Evolutionary conservation across 2,888 invertebrate genomes (phyloP).

Genomic region (Sympetrum striolatum): DNA sequence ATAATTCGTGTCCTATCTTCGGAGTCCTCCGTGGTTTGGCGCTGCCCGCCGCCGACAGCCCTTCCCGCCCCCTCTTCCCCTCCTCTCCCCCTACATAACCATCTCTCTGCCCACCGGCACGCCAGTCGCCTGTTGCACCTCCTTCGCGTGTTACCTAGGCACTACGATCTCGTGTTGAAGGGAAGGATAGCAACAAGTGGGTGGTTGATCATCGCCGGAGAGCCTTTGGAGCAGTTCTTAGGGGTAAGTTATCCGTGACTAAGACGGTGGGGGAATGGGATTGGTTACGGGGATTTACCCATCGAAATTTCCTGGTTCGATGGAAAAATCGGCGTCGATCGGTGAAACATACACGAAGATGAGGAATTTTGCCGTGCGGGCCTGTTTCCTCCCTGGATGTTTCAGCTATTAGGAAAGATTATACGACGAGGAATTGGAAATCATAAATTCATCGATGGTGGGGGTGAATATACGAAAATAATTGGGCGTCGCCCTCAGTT

Average conservation of each 20-base stretch:
- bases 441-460: too few species aligned
- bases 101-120: not conserved
- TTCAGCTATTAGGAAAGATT: too few species aligned
- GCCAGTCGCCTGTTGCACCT: constrained; percentile 31
- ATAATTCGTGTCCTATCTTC: not conserved
- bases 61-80: not conserved
- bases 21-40: not conserved
- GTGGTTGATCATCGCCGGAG: not conserved
- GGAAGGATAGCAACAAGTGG: not conserved
- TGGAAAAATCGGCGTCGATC: too few species aligned
- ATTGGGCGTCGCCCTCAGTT: too few species aligned
- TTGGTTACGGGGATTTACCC: not conserved
- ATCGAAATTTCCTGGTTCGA: too few species aligned
- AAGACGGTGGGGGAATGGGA: not conserved
- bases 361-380: too few species aligned
- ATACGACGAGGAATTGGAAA: too few species aligned
- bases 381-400: too few species aligned
- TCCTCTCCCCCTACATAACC: not conserved
- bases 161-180: not conserved
- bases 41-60: not conserved
- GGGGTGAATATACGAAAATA: too few species aligned
- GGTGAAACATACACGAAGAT: too few species aligned
- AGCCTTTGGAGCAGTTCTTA: too few species aligned
- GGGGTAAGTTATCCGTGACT: too few species aligned
- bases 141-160: not conserved